Percentiles rank a stretch among this genome's conserved stretches.
phyloP scores from a whole-genome alignment of 2,888 invertebrate genomes.

The Nemurella pictetii region DNA sequence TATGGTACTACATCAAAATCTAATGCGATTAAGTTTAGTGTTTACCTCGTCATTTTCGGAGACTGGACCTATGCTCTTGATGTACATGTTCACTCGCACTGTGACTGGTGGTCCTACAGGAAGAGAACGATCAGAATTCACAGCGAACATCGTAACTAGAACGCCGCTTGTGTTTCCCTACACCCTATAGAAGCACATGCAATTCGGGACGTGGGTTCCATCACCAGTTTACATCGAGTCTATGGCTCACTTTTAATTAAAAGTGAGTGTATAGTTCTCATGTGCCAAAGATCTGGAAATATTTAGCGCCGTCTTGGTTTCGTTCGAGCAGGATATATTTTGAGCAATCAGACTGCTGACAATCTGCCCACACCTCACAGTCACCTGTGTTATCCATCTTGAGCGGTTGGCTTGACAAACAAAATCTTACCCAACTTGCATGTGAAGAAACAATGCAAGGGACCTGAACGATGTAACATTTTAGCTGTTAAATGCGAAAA shows the following conservation, averaged over 20 bases:
- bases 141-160: background rate
- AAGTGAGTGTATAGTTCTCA: constrained; percentile 25
- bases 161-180: too few species aligned
- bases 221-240: background rate
- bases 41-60: constrained; percentile 53
- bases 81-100: constrained; percentile 51
- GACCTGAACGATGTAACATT: too few species aligned
- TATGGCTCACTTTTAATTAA: constrained; percentile 3
- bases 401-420: background rate
- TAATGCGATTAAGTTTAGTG: too few species aligned
- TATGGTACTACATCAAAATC: too few species aligned
- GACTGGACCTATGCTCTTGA: constrained; percentile 54
- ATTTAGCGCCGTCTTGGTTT: constrained; percentile 30
- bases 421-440: background rate
- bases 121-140: background rate
- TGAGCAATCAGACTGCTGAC: constrained; percentile 22
- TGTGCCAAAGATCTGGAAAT: constrained; percentile 31
- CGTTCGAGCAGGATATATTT: constrained; percentile 22
- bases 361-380: constrained; percentile 31
- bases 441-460: background rate
- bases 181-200: background rate
- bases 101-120: constrained; percentile 50
- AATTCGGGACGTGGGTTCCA: background rate
- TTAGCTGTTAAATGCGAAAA: background rate
- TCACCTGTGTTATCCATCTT: background rate